A percentile compares a stretch with the other conserved stretches of the same genome.
Conservation (phyloP, 2,888 invertebrate genomes). For the Dorcus hopei region DNA sequence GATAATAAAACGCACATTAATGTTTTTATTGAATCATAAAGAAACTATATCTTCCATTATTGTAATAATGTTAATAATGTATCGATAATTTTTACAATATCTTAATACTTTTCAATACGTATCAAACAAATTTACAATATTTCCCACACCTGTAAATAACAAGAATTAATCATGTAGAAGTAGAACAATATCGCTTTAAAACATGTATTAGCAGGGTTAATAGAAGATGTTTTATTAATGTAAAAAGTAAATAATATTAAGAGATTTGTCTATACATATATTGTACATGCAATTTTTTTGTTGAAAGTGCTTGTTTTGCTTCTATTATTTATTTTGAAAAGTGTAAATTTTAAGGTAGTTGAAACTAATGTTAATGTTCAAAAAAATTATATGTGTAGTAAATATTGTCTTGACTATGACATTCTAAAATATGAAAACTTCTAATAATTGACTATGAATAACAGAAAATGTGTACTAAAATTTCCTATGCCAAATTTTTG, state of each 20-base stretch:
- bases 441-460: not conserved
- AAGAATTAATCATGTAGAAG: not conserved
- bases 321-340: conserved; percentile 8
- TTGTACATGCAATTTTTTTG: conserved; percentile 5
- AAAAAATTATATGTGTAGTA: conserved; percentile 11
- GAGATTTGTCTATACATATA: conserved; percentile 1
- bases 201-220: conserved; percentile 5
- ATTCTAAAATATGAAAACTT: not conserved
- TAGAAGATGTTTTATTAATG: not conserved
- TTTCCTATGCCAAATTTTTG: not conserved
- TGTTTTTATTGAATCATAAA: conserved; percentile 11
- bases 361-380: conserved; percentile 15
- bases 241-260: conserved; percentile 1
- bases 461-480: not conserved
- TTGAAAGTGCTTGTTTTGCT: conserved; percentile 8
- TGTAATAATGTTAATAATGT: conserved; percentile 3
- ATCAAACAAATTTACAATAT: not conserved
- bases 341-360: not conserved
- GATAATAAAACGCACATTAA: conserved; percentile 9
- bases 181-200: conserved; percentile 6
- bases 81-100: conserved; percentile 9
- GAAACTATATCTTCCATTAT: conserved; percentile 14
- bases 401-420: not conserved
- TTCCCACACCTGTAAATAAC: not conserved
- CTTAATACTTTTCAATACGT: not conserved